phyloP scores from a whole-genome alignment of 2,888 invertebrate genomes.

The Entomobrya multifasciata region DNA sequence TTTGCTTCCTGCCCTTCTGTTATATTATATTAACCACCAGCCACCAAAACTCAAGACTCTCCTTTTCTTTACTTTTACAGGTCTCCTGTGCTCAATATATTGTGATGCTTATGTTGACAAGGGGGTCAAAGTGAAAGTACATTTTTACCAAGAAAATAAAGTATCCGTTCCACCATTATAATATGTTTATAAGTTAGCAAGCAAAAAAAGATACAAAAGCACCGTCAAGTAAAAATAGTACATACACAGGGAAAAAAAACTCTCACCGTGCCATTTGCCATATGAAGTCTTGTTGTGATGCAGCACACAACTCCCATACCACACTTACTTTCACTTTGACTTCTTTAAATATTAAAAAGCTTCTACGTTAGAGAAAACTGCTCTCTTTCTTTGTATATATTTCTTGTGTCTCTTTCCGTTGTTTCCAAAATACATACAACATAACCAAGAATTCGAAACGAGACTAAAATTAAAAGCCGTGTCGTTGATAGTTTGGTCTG shows the following conservation, averaged over 20 bases:
- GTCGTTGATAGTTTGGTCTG: conserved; percentile 35
- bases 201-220: conserved; percentile 8
- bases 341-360: conserved; percentile 57
- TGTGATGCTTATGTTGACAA: conserved; percentile 17
- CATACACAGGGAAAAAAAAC: conserved; percentile 15
- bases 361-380: neutral
- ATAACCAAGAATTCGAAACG: conserved; percentile 24
- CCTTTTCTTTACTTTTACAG: conserved; percentile 10
- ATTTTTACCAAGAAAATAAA: neutral
- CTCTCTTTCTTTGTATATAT: no score
- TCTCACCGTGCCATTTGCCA: neutral
- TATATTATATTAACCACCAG: no score
- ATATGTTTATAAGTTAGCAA: neutral
- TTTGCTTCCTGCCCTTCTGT: no score
- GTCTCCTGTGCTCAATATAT: conserved; percentile 40
- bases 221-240: neutral
- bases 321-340: conserved; percentile 60
- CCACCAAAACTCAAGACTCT: no score
- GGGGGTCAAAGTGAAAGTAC: neutral
- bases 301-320: conserved; percentile 33
- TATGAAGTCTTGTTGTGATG: conserved; percentile 3
- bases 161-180: neutral
- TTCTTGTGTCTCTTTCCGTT: conserved; percentile 2
- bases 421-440: conserved; percentile 2
- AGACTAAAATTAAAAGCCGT: conserved; percentile 60